These are phyloP conservation scores for Danio tinwini DNA, from an alignment of 2,797 vertebrate genomes.

Conservation along the genomic window DNA sequence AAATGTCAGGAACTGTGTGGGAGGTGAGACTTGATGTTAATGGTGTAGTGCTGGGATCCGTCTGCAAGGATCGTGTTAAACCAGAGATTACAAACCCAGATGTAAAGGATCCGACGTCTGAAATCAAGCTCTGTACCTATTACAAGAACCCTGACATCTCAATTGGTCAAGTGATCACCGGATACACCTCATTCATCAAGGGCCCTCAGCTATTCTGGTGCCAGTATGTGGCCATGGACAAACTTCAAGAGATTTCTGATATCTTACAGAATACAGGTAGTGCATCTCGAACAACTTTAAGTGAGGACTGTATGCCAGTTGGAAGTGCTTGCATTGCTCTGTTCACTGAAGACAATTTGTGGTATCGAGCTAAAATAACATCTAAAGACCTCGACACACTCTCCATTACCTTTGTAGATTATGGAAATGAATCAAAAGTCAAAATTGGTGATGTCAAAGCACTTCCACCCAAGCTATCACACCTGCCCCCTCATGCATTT, in stretches of 20 bases:
- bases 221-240: slow-evolving; percentile 73
- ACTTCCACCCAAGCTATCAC: slow-evolving; percentile 76
- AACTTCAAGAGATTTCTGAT: slow-evolving; percentile 75
- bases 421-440: slow-evolving; percentile 83
- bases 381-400: slow-evolving; percentile 64
- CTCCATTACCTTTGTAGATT: slow-evolving; percentile 86
- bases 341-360: slow-evolving; percentile 80
- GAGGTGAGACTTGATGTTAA: slow-evolving; percentile 82
- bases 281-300: slow-evolving; percentile 42
- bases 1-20: slow-evolving; percentile 81
- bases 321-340: slow-evolving; percentile 83
- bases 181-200: slow-evolving; percentile 76
- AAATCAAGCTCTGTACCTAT: slow-evolving; percentile 9
- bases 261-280: slow-evolving; percentile 73
- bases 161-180: slow-evolving; percentile 75
- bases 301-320: slow-evolving; percentile 59
- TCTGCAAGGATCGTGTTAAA: slow-evolving; percentile 55
- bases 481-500: slow-evolving; percentile 84
- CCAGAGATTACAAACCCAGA: slow-evolving; percentile 34
- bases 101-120: slow-evolving; percentile 60
- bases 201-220: slow-evolving; percentile 89
- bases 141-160: slow-evolving; percentile 61
- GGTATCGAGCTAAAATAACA: slow-evolving; percentile 86
- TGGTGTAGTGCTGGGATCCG: slow-evolving; percentile 71
- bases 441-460: slow-evolving; percentile 72